phyloP scores from a whole-genome alignment of 2,113 vertebrate genomes.

The Tupaia tana region DNA sequence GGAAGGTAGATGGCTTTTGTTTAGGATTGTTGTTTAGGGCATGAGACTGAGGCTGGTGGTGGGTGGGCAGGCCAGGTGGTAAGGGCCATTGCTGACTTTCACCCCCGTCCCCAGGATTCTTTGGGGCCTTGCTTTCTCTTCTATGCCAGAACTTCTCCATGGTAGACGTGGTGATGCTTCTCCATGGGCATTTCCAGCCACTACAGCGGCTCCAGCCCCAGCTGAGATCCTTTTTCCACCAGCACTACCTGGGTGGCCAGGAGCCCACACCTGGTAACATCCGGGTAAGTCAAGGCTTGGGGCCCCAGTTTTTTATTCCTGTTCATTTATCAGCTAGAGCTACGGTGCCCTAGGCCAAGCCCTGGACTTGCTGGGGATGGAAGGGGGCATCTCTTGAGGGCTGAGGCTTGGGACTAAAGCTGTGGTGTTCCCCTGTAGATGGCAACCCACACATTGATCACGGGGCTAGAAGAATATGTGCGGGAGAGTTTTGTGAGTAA shows the following conservation, averaged over 20 bases:
- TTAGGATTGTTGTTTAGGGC: neutral
- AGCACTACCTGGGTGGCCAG: constrained; percentile 92
- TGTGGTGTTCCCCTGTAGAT: constrained; percentile 32
- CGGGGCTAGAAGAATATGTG: constrained; percentile 92
- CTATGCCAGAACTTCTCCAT: constrained; percentile 95
- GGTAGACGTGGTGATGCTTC: constrained; percentile 95
- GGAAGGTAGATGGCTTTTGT: neutral
- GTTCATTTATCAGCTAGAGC: neutral
- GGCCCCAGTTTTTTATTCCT: neutral
- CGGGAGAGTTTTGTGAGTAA: constrained; percentile 93
- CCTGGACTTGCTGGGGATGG: neutral
- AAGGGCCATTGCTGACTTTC: neutral
- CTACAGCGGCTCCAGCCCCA: constrained; percentile 93
- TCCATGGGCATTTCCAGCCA: constrained; percentile 94
- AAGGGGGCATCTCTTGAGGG: neutral
- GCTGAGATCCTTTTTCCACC: constrained; percentile 92
- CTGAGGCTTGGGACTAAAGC: neutral
- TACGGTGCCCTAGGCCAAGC: neutral
- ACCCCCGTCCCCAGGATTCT: constrained; percentile 89
- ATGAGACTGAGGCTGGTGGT: neutral
- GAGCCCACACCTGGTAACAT: constrained; percentile 93
- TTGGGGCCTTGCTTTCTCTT: constrained; percentile 93
- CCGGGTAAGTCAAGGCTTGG: constrained; percentile 83
- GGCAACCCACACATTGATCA: constrained; percentile 90
- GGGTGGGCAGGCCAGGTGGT: neutral